Evolutionary conservation across 2,113 vertebrate genomes (phyloP).

Genomic region (Ardeotis arabs): DNA sequence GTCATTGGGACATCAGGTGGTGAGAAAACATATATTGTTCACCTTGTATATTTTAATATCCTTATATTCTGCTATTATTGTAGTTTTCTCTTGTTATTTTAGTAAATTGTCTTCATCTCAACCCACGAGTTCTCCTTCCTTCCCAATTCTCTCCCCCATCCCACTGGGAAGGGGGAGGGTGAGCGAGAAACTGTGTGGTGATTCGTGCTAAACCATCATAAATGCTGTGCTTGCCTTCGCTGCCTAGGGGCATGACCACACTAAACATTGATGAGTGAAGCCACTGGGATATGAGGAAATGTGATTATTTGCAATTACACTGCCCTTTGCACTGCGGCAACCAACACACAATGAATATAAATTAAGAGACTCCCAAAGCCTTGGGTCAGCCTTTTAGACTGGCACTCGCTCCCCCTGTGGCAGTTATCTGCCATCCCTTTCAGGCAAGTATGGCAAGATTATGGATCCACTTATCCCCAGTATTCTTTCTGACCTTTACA

Average conservation of each 20-base stretch:
- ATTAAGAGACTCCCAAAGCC: background rate
- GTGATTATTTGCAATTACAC: background rate
- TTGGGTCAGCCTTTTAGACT: background rate
- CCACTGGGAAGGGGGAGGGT: too few species aligned
- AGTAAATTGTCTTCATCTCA: too few species aligned
- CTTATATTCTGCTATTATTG: too few species aligned
- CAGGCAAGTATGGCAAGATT: background rate
- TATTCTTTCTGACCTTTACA: conserved; percentile 4
- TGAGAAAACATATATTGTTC: too few species aligned
- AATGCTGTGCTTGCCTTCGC: background rate
- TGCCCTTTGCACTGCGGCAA: background rate
- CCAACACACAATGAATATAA: background rate
- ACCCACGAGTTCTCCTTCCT: too few species aligned
- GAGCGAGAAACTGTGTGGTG: too few species aligned
- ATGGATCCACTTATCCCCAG: background rate
- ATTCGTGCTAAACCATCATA: background rate
- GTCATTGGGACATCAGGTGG: too few species aligned
- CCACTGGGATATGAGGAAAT: background rate
- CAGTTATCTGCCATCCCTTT: background rate
- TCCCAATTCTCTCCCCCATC: too few species aligned
- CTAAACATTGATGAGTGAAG: background rate
- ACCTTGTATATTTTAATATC: too few species aligned
- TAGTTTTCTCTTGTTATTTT: too few species aligned
- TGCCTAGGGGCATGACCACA: background rate
- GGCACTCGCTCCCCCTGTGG: background rate